phyloP scores from a whole-genome alignment of 2,113 vertebrate species.

The Myocastor coypus region DNA sequence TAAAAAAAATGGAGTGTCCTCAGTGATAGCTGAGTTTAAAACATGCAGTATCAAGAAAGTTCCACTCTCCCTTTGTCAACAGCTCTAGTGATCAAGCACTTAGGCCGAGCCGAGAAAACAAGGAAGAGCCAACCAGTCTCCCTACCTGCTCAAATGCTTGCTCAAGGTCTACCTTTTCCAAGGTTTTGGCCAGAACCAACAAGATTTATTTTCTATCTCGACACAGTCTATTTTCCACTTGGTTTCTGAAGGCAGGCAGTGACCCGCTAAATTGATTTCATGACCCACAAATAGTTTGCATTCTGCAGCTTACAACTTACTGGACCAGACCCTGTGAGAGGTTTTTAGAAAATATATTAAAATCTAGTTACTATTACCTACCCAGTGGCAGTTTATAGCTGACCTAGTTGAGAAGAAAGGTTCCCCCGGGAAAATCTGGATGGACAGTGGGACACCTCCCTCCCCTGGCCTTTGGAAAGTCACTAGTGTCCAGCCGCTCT shows the following conservation, averaged over 20 bases:
- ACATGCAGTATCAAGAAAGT: conserved; percentile 24
- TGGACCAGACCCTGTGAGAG: neutral
- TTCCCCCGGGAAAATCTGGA: neutral
- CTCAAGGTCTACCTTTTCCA: conserved; percentile 36
- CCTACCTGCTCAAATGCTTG: neutral
- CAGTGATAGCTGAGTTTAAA: neutral
- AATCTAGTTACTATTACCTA: conserved; percentile 12
- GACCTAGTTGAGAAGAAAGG: neutral
- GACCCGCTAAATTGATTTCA: conserved; percentile 57
- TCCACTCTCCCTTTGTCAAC: neutral
- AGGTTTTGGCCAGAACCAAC: neutral
- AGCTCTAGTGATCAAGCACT: neutral
- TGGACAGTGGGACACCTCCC: too few relatives aligned
- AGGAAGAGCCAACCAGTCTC: neutral
- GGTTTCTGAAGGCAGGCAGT: conserved; percentile 50
- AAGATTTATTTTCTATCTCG: conserved; percentile 50
- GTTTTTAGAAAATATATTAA: neutral
- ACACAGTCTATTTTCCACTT: conserved; percentile 46
- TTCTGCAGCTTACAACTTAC: conserved; percentile 33
- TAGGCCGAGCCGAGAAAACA: neutral
- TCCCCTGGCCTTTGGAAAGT: neutral
- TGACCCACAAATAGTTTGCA: conserved; percentile 9
- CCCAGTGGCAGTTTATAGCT: neutral
- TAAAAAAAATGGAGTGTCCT: conserved; percentile 4
- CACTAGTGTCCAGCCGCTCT: neutral